These are phyloP conservation scores for Plagodis pulveraria DNA, from an alignment of 2,888 invertebrate species.

Conservation along the genomic window DNA sequence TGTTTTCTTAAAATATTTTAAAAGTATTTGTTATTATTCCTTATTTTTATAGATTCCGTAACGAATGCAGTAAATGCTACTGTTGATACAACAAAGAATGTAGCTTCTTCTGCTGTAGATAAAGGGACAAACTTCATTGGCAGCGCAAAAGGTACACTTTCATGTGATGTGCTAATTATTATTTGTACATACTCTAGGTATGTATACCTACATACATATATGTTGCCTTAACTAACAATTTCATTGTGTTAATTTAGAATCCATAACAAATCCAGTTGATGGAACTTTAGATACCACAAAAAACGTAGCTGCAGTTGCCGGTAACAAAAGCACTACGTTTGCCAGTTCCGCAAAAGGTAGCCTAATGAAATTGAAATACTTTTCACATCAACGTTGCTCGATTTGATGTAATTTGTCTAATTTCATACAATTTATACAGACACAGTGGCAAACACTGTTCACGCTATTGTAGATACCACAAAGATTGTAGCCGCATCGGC, in stretches of 20 bases:
- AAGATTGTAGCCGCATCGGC: conserved; percentile 56
- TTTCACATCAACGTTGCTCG: neutral
- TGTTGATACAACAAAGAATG: conserved; percentile 50
- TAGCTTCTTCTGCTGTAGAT: conserved; percentile 47
- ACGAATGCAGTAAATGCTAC: conserved; percentile 39
- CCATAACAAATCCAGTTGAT: no score
- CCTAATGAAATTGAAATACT: neutral
- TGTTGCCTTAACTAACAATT: no score
- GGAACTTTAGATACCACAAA: neutral
- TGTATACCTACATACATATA: no score
- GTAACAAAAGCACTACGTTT: neutral
- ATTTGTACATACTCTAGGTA: no score
- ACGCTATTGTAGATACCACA: conserved; percentile 56
- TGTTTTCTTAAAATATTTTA: no score
- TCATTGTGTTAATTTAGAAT: no score
- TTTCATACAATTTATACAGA: conserved; percentile 38
- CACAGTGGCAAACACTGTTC: conserved; percentile 52
- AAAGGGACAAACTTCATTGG: conserved; percentile 48
- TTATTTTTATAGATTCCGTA: conserved; percentile 43
- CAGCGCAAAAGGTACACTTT: conserved; percentile 52
- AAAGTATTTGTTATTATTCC: neutral
- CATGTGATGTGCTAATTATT: neutral
- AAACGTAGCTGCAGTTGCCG: neutral
- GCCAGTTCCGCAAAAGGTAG: neutral
- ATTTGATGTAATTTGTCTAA: neutral